These are phyloP conservation scores for Zoanthus solanderi DNA, from an alignment of 92 coral and sea anemone species.

Conservation along the genomic window DNA sequence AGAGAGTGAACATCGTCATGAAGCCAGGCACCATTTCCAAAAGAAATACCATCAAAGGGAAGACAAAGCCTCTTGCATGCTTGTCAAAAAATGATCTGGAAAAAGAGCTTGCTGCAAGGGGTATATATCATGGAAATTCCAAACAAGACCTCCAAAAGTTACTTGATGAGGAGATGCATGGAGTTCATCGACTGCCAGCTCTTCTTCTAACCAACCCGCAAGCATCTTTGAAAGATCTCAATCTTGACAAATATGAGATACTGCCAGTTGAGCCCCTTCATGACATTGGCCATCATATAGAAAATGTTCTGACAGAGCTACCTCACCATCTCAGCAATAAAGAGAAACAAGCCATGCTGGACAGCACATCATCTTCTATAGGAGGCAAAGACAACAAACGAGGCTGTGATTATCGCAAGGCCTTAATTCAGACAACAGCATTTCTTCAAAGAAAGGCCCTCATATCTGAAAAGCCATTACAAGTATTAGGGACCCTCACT, in stretches of 20 bases:
- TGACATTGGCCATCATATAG: too few species aligned
- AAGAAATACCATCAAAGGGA: conserved; percentile 40
- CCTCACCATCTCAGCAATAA: conserved; percentile 49
- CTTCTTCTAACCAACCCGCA: conserved; percentile 41
- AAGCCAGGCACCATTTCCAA: conserved; percentile 48
- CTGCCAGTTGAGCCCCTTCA: conserved; percentile 62
- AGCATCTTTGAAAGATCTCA: conserved; percentile 8
- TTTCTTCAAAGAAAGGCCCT: conserved; percentile 35
- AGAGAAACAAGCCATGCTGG: conserved; percentile 45
- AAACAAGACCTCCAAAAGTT: conserved; percentile 46
- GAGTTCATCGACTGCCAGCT: conserved; percentile 44
- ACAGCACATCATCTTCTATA: conserved; percentile 18
- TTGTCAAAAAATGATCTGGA: conserved; percentile 41
- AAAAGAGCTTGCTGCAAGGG: conserved; percentile 40
- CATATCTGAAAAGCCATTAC: conserved; percentile 40
- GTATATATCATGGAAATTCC: conserved; percentile 9
- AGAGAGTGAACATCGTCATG: conserved; percentile 51
- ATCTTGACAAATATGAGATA: conserved; percentile 54
- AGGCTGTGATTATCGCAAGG: conserved; percentile 49
- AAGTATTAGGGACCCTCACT: conserved; percentile 49
- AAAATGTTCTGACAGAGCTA: conserved; percentile 50
- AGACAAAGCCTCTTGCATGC: conserved; percentile 52
- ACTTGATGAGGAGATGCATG: conserved; percentile 27
- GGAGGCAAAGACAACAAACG: conserved; percentile 65
- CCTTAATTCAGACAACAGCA: conserved; percentile 54